Percentiles rank a stretch among this genome's conserved stretches.
phyloP scores from a whole-genome alignment of 2,888 invertebrate species.

The Drosophila testacea region DNA sequence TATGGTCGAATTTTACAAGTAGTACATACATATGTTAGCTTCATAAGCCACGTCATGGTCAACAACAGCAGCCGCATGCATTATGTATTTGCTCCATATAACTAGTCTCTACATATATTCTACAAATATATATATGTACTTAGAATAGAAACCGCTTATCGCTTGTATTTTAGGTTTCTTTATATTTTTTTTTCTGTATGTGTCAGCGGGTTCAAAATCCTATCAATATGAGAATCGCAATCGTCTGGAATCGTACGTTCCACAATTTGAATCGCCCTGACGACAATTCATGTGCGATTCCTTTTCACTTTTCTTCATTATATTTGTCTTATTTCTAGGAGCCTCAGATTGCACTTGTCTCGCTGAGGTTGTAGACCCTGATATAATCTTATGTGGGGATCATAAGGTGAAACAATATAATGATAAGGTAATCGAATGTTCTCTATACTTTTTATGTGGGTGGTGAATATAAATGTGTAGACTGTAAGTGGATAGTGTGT shows the following conservation, averaged over 20 bases:
- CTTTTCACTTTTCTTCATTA: not conserved
- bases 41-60: constrained; percentile 43
- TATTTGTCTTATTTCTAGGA: constrained; percentile 16
- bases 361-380: constrained; percentile 45
- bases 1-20: constrained; percentile 22
- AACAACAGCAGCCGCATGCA: constrained; percentile 27
- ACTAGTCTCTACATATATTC: constrained; percentile 8
- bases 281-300: constrained; percentile 38
- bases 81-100: constrained; percentile 36
- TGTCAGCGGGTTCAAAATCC: constrained; percentile 72
- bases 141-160: constrained; percentile 47
- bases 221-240: constrained; percentile 53
- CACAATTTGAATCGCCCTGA: constrained; percentile 27
- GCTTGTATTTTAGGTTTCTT: constrained; percentile 25
- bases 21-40: not conserved
- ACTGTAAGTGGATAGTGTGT: constrained; percentile 1
- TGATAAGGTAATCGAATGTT: constrained; percentile 49
- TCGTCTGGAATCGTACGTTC: constrained; percentile 21
- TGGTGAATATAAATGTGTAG: constrained; percentile 10
- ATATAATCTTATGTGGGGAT: constrained; percentile 35
- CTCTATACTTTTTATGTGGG: constrained; percentile 32
- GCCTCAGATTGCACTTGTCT: constrained; percentile 46
- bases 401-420: constrained; percentile 34
- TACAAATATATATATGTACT: constrained; percentile 7
- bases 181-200: constrained; percentile 9